Base-by-base conservation (phyloP, 1,140 invertebrate genomes). In the Diabrotica undecimpunctata region DNA sequence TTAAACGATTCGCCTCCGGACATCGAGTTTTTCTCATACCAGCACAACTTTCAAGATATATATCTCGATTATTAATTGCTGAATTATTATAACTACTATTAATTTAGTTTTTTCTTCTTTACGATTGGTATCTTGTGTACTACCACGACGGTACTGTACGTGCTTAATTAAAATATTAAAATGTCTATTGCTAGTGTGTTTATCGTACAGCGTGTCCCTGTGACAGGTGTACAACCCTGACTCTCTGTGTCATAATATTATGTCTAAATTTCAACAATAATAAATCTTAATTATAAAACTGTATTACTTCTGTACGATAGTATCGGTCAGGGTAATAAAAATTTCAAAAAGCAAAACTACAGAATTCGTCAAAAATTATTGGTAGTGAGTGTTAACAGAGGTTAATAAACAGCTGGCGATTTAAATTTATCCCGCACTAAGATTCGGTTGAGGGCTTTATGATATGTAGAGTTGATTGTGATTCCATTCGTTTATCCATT, bases 1-100 rank as follows among this genome's bases (percentile, higher is more conserved):
- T n/a, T 36, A 37, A 57, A 57, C 55, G 55, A 37, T 38, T 37
- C 36, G 11, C 55, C 55, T 37, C 9, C 37, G 36, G 37, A 37
- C 12, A 57, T 57, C 55, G 37, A 37, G 10, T 57, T 37, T 57
- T 57, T 57, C 55, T 57, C 55, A 57, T 57, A 57, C 55, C 35
- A 25, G 38, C 35, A 57, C 55, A 57, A 57, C 55, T 50, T 38
- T 68, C 55, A 13, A 68, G 67, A 68, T 68, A 36, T 46, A 46
- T 68, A 68, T 68, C 67, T 66, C 12, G 58, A 66, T 68, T 68
- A 68, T 68, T 68, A 68, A 66, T 65, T 68, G 67, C 52, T 50
- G 54, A 62, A 65, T 68, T 68, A 68, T 68, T 68, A 62, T 66
- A 62, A 66, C 63, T 53, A 66, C 59, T 68, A 68, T 62, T 68